A percentile compares a stretch with the other conserved stretches of the same genome.
Evolutionary conservation across 2,113 vertebrate genomes (phyloP).

Genomic region (Felis catus): DNA sequence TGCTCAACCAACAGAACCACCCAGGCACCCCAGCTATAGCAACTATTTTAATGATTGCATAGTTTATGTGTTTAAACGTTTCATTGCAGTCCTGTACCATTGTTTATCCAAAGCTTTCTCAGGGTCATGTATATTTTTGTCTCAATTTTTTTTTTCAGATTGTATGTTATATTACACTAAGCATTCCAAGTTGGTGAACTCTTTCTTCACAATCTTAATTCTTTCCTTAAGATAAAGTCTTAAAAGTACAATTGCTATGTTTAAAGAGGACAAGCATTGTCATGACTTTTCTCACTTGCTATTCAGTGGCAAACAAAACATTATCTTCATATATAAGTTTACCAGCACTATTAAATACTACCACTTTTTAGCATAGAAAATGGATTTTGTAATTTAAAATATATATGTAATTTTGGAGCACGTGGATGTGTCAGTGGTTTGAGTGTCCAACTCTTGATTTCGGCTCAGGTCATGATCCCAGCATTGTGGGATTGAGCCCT

Average conservation of each 20-base stretch:
- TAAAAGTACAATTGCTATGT: neutral
- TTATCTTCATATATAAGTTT: neutral
- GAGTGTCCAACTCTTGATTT: too few species aligned
- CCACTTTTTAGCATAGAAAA: neutral
- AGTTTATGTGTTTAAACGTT: neutral
- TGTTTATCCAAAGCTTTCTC: neutral
- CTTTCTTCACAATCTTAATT: neutral
- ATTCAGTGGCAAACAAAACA: neutral
- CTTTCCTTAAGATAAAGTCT: neutral
- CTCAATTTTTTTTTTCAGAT: neutral
- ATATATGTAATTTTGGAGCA: neutral
- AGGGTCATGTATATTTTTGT: neutral
- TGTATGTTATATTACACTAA: neutral
- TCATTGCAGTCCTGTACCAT: neutral
- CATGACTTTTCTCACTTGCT: neutral
- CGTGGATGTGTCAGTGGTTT: too few species aligned
- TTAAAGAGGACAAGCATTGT: neutral
- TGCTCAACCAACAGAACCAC: too few species aligned
- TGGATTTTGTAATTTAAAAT: neutral
- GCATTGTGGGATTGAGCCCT: too few species aligned
- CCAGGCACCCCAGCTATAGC: too few species aligned
- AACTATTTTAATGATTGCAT: neutral
- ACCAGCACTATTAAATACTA: neutral
- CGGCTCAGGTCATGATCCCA: too few species aligned
- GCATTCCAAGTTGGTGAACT: neutral